These are phyloP conservation scores for Verasper variegatus DNA, from an alignment of 2,113 vertebrate species.

Conservation along the genomic window DNA sequence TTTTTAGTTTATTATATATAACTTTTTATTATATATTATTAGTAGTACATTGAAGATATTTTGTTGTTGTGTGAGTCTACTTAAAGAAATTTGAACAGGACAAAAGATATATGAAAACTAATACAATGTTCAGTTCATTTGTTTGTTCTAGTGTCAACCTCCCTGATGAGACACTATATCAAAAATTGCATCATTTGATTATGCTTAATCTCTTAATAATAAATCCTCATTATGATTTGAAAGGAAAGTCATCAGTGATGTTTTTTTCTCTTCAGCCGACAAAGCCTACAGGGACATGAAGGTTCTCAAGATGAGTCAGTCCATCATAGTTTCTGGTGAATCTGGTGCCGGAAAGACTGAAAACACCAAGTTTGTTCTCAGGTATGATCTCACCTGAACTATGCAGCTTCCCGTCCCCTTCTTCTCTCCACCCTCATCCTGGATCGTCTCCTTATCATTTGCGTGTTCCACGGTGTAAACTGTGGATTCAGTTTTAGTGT, in stretches of 20 bases:
- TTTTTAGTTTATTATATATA: neutral
- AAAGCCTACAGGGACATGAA: slow-evolving; percentile 99
- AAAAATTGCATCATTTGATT: neutral
- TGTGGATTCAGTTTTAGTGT: neutral
- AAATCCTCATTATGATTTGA: neutral
- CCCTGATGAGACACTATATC: neutral
- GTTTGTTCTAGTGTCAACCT: neutral
- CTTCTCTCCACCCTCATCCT: too few relatives aligned
- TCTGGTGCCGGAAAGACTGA: slow-evolving; percentile 99
- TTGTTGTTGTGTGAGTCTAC: too few relatives aligned
- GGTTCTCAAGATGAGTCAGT: slow-evolving; percentile 97
- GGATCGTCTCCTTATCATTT: too few relatives aligned
- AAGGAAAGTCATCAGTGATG: neutral
- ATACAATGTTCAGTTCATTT: neutral
- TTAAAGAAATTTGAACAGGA: too few relatives aligned
- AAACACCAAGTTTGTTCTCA: slow-evolving; percentile 99
- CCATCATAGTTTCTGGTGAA: slow-evolving; percentile 98
- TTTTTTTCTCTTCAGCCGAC: slow-evolving; percentile 84
- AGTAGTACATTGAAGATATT: neutral
- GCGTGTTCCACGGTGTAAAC: too few relatives aligned
- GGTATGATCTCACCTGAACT: slow-evolving; percentile 78
- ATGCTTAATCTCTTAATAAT: neutral
- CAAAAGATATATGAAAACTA: too few relatives aligned
- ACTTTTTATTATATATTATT: too few relatives aligned
- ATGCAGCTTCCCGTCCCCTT: too few relatives aligned